These are phyloP conservation scores for Dendroctonus valens DNA, from an alignment of 1,140 invertebrate species.

Conservation along the genomic window DNA sequence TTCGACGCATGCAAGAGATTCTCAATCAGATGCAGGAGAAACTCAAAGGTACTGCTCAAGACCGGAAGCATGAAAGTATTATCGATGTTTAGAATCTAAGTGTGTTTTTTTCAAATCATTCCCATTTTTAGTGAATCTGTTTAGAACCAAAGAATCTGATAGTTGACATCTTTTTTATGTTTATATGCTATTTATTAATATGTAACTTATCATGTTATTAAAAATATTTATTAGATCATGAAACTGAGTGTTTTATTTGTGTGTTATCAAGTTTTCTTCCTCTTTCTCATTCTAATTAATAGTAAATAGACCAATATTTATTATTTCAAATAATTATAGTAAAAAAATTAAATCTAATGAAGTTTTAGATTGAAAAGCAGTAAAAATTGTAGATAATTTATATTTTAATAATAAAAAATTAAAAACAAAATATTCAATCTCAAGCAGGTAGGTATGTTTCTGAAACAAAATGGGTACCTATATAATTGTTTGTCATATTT, in stretches of 20 bases:
- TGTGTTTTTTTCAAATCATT: slow-evolving; percentile 12
- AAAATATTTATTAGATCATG: slow-evolving; percentile 23
- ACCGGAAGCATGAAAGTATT: slow-evolving; percentile 74
- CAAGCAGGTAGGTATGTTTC: no score
- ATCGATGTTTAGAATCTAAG: slow-evolving; percentile 65
- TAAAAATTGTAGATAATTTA: no score
- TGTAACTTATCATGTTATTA: slow-evolving; percentile 24
- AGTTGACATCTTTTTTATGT: slow-evolving; percentile 24
- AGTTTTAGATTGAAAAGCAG: no score
- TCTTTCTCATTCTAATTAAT: no score
- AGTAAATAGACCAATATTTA: no score
- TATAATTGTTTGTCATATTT: no score
- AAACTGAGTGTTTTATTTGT: neutral
- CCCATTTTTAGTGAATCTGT: slow-evolving; percentile 21
- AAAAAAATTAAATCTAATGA: no score
- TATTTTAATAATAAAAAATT: no score
- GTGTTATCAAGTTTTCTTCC: neutral
- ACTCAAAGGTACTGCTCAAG: slow-evolving; percentile 75
- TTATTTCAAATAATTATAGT: no score
- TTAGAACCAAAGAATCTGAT: slow-evolving; percentile 30
- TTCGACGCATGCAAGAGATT: slow-evolving; percentile 94
- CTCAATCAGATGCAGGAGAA: slow-evolving; percentile 96
- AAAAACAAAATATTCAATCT: no score
- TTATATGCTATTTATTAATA: slow-evolving; percentile 30
- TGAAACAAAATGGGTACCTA: no score